A percentile compares a stretch with the other conserved stretches of the same genome.
These are phyloP conservation scores for Cinara cedri DNA, from an alignment of 2,888 invertebrate species.

Conservation along the genomic window DNA sequence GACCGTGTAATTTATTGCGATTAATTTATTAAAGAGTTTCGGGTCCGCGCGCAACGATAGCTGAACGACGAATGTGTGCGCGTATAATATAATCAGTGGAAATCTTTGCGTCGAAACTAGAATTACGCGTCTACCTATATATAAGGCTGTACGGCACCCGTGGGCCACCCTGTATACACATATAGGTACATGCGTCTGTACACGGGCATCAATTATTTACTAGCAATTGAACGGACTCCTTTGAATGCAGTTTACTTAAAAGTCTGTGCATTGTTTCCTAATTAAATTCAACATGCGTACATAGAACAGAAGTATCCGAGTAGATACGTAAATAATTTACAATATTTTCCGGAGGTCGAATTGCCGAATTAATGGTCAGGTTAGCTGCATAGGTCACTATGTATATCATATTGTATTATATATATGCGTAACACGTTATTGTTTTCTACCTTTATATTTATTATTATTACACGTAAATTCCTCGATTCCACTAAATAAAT, in stretches of 20 bases:
- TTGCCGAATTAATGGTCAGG: too few species aligned
- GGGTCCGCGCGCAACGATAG: background rate
- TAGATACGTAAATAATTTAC: too few species aligned
- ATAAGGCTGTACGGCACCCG: background rate
- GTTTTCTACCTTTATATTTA: too few species aligned
- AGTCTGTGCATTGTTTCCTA: background rate
- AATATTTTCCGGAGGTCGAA: too few species aligned
- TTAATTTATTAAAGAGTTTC: slow-evolving; percentile 49
- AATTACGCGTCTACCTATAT: background rate
- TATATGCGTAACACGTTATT: too few species aligned
- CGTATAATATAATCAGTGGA: slow-evolving; percentile 6
- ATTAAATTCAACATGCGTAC: background rate
- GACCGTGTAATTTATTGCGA: slow-evolving; percentile 24
- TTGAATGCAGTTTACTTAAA: background rate
- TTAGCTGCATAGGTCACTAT: too few species aligned
- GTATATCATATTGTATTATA: too few species aligned
- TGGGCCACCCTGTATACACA: too few species aligned
- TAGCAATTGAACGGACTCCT: background rate
- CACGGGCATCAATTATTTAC: background rate
- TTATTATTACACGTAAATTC: too few species aligned
- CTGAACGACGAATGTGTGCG: background rate
- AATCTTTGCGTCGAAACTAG: slow-evolving; percentile 1
- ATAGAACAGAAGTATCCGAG: too few species aligned
- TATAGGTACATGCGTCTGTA: background rate
- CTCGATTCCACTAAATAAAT: too few species aligned